Percentiles rank a stretch among this genome's conserved stretches.
These are phyloP conservation scores for Drosophila pachea DNA, from an alignment of 1,140 invertebrate species.

Conservation along the genomic window DNA sequence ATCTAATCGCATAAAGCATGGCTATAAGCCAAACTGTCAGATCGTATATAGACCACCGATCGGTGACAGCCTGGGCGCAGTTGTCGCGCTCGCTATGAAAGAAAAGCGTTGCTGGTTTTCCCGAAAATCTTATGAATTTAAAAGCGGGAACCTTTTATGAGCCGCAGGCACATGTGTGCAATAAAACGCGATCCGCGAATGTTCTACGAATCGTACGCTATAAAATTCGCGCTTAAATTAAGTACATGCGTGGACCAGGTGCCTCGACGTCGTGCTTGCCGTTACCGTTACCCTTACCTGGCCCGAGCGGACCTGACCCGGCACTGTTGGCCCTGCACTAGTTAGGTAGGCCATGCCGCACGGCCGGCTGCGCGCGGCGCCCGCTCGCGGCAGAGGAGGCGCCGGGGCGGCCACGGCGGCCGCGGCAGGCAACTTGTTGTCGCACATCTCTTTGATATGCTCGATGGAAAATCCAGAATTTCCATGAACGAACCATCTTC, in stretches of 20 bases:
- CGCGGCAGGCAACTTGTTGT: conserved; percentile 59
- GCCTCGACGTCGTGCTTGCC: conserved; percentile 8
- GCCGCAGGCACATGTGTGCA: conserved; percentile 47
- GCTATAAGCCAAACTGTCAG: too few species aligned
- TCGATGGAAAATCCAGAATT: conserved; percentile 69
- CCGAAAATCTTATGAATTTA: conserved; percentile 78
- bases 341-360: conserved; percentile 58
- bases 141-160: conserved; percentile 56
- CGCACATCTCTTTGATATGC: conserved; percentile 69
- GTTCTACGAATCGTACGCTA: conserved; percentile 55
- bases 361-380: conserved; percentile 22
- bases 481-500: conserved; percentile 63
- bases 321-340: conserved; percentile 50
- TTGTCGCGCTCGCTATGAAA: conserved; percentile 43
- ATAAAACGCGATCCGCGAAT: conserved; percentile 70
- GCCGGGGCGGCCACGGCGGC: conserved; percentile 10
- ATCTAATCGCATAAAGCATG: too few species aligned
- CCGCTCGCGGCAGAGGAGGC: conserved; percentile 18
- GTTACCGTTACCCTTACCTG: conserved; percentile 3
- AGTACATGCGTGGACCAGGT: conserved; percentile 28
- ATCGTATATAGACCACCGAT: too few species aligned
- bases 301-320: not conserved
- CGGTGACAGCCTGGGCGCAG: conserved; percentile 3
- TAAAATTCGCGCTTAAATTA: conserved; percentile 54
- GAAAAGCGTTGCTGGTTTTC: conserved; percentile 66